These are phyloP conservation scores for Apis dorsata DNA, from an alignment of 1,140 invertebrate species.

Conservation along the genomic window DNA sequence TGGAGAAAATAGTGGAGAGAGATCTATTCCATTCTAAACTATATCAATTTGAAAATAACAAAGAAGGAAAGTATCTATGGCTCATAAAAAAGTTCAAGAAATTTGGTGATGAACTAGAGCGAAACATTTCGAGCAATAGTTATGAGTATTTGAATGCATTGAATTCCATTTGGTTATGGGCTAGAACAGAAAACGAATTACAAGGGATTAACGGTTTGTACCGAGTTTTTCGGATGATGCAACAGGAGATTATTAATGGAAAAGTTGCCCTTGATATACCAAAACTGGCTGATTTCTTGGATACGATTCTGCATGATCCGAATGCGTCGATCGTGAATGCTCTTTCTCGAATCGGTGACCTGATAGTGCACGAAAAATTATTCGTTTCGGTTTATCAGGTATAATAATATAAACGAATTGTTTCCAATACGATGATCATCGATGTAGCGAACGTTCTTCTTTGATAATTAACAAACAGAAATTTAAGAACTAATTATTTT, in stretches of 20 bases:
- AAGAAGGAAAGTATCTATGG: slow-evolving; percentile 54
- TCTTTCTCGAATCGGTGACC: slow-evolving; percentile 79
- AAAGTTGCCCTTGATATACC: slow-evolving; percentile 75
- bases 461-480: background rate
- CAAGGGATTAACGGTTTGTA: slow-evolving; percentile 82
- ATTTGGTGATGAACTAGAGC: slow-evolving; percentile 79
- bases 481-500: background rate
- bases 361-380: slow-evolving; percentile 82
- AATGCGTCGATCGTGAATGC: slow-evolving; percentile 79
- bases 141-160: slow-evolving; percentile 74
- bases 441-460: background rate
- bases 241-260: slow-evolving; percentile 72
- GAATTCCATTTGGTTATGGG: slow-evolving; percentile 82
- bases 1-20: slow-evolving; percentile 71
- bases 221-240: slow-evolving; percentile 81
- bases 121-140: slow-evolving; percentile 64
- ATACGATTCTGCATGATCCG: slow-evolving; percentile 82
- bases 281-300: slow-evolving; percentile 83
- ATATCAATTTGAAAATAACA: background rate
- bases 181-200: slow-evolving; percentile 79
- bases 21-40: slow-evolving; percentile 32
- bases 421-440: background rate
- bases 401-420: slow-evolving; percentile 54
- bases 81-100: slow-evolving; percentile 81
- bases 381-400: slow-evolving; percentile 84